Percentiles rank a stretch among this genome's conserved stretches.
Conservation (phyloP, 2,113 vertebrate species). For the Petroica traversi region DNA sequence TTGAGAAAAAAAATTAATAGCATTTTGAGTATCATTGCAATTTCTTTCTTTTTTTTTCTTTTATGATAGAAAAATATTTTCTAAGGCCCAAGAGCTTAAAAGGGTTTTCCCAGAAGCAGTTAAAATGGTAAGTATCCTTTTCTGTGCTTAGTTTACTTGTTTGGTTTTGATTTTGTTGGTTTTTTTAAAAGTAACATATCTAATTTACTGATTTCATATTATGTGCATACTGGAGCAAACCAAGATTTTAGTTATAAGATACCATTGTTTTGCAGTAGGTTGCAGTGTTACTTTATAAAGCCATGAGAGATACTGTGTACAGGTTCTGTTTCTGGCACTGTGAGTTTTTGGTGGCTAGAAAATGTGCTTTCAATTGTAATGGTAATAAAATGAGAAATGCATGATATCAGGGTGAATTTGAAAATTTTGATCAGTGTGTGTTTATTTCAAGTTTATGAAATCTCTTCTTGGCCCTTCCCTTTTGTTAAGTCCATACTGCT, state of each 20-base stretch:
- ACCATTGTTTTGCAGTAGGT: not conserved
- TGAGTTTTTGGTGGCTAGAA: not conserved
- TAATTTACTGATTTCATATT: not conserved
- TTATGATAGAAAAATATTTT: not conserved
- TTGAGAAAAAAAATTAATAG: not conserved
- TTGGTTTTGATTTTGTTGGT: not conserved
- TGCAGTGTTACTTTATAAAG: not conserved
- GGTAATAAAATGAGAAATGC: not conserved
- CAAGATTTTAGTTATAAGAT: not conserved
- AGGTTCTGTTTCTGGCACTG: not conserved
- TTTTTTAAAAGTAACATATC: not conserved
- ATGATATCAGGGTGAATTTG: not conserved
- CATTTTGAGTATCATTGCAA: not conserved
- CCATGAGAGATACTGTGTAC: not conserved
- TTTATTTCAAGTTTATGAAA: not conserved
- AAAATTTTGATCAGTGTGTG: not conserved
- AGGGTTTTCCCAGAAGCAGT: not conserved
- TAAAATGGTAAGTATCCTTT: not conserved
- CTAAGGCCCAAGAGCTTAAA: not conserved
- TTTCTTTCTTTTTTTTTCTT: not conserved
- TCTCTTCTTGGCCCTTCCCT: not conserved
- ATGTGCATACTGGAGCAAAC: not conserved
- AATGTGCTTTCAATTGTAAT: not conserved
- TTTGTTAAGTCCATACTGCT: not conserved
- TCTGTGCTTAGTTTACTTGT: not conserved